phyloP scores from a whole-genome alignment of 2,113 vertebrate species.

The Chionis minor region DNA sequence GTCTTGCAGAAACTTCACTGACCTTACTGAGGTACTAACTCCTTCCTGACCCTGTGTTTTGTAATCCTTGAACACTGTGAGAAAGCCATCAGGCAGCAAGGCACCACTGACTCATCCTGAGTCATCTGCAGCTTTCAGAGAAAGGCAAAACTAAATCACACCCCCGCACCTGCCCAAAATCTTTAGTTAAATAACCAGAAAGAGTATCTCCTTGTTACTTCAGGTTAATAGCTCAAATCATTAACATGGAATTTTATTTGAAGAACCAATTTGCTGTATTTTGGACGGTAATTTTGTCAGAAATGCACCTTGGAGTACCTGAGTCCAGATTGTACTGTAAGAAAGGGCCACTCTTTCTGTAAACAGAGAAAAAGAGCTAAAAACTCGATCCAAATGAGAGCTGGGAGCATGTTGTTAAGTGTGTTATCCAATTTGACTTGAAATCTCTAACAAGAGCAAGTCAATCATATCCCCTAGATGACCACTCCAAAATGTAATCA shows the following conservation, averaged over 20 bases:
- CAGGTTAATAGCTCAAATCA: not conserved
- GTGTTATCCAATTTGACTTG: not conserved
- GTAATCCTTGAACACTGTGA: not conserved
- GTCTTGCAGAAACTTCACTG: not conserved
- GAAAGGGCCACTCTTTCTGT: not conserved
- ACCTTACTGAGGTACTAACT: not conserved
- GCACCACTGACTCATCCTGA: not conserved
- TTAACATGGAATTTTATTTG: not conserved
- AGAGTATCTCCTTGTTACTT: not conserved
- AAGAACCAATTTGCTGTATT: not conserved
- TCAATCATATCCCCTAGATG: not conserved
- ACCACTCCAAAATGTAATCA: not conserved
- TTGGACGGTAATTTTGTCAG: not conserved
- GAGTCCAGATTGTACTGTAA: not conserved
- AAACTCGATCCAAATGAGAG: not conserved
- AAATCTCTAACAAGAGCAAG: not conserved
- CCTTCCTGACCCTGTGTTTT: not conserved
- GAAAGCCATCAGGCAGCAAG: not conserved
- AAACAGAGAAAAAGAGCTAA: not conserved
- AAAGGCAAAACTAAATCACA: not conserved
- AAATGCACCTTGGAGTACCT: not conserved
- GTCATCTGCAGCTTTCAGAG: not conserved
- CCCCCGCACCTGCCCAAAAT: fast-evolving
- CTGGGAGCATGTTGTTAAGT: not conserved
- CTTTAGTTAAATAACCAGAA: not conserved